A percentile compares a stretch with the other conserved stretches of the same genome.
phyloP scores from a whole-genome alignment of 1,140 invertebrate genomes.

The Vanessa tameamea region DNA sequence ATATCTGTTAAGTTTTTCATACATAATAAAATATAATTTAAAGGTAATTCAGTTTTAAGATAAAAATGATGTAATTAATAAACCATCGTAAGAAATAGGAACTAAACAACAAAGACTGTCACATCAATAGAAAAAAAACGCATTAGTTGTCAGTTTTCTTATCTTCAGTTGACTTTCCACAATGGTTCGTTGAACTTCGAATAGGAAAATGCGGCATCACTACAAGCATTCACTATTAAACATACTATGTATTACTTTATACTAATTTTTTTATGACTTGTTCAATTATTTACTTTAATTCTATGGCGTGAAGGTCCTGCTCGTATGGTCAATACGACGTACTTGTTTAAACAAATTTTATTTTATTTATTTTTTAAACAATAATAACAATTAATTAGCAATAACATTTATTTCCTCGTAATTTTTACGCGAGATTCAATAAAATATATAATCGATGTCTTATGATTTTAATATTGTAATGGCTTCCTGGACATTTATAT shows the following conservation, averaged over 20 bases:
- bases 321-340: no score
- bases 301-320: not conserved
- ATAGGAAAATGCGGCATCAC: constrained; percentile 49
- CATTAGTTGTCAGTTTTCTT: constrained; percentile 39
- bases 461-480: no score
- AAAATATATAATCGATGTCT: no score
- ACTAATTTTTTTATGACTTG: not conserved
- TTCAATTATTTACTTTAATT: not conserved
- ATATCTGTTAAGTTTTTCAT: no score
- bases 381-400: no score
- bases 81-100: constrained; percentile 17
- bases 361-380: no score
- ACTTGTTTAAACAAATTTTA: no score
- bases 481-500: no score
- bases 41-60: not conserved
- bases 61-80: not conserved
- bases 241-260: not conserved
- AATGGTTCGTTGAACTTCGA: constrained; percentile 54
- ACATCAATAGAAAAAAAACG: constrained; percentile 30
- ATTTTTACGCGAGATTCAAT: no score
- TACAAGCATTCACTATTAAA: constrained; percentile 25
- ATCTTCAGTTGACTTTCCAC: constrained; percentile 61
- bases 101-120: constrained; percentile 25
- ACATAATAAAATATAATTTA: no score
- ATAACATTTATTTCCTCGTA: no score